A percentile compares a stretch with the other conserved stretches of the same genome.
Conservation (phyloP, 1,140 invertebrate species). For the Chrysoperla carnea region DNA sequence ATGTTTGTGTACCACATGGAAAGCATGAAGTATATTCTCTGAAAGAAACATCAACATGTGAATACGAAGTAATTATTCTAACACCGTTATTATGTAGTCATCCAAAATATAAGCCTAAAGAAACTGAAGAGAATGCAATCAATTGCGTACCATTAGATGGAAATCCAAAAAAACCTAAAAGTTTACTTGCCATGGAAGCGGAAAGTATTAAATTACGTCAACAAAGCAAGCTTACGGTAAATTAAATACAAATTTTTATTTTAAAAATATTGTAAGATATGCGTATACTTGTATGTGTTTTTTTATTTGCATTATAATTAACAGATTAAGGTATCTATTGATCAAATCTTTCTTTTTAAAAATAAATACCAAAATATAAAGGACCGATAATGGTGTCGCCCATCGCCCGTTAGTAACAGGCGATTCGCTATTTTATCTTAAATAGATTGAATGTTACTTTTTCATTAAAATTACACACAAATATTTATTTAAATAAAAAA, state of each 20-base stretch:
- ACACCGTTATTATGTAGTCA: conserved; percentile 73
- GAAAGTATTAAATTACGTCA: conserved; percentile 50
- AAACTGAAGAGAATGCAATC: conserved; percentile 58
- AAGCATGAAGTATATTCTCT: conserved; percentile 85
- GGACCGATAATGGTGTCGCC: no score
- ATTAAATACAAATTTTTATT: conserved; percentile 13
- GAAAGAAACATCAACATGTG: conserved; percentile 84
- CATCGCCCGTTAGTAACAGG: no score
- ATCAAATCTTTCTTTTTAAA: no score
- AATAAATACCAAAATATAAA: no score
- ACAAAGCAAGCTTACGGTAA: conserved; percentile 22
- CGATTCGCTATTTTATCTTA: no score
- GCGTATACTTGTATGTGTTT: conserved; percentile 12
- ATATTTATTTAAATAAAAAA: no score
- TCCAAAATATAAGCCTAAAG: conserved; percentile 73
- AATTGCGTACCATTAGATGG: conserved; percentile 55
- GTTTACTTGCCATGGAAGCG: conserved; percentile 48
- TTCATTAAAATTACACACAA: no score
- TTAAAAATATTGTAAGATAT: conserved; percentile 3
- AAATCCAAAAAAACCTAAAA: conserved; percentile 54
- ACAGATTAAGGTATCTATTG: no score
- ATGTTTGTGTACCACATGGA: conserved; percentile 70
- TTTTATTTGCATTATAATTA: no score
- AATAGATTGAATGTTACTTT: no score
- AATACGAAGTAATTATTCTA: conserved; percentile 81